A percentile compares a stretch with the other conserved stretches of the same genome.
phyloP scores from a whole-genome alignment of 2,888 invertebrate genomes.

The Osmoderma eremita region DNA sequence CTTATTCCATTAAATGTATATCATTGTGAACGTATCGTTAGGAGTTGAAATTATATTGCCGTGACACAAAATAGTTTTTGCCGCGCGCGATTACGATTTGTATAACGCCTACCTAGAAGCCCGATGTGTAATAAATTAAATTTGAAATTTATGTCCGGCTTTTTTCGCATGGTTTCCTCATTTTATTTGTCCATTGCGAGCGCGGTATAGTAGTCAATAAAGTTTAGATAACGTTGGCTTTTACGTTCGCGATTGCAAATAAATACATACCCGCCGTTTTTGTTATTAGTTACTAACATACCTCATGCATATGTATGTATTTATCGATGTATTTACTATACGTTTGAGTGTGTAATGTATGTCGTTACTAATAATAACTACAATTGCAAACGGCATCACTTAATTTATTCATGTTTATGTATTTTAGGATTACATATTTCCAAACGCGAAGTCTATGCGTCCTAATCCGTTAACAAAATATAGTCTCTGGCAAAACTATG shows the following conservation, averaged over 20 bases:
- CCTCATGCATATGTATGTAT: not conserved
- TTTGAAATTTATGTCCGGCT: slow-evolving; percentile 37
- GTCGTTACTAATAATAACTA: no score
- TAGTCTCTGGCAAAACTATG: no score
- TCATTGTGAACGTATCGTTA: slow-evolving; percentile 36
- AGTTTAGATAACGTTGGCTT: slow-evolving; percentile 30
- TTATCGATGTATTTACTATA: no score
- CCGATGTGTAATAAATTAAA: slow-evolving; percentile 32
- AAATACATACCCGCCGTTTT: slow-evolving; percentile 25
- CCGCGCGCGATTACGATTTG: slow-evolving; percentile 22
- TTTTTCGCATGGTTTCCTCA: slow-evolving; percentile 20
- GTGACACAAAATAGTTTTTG: slow-evolving; percentile 34
- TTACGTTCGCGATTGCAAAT: slow-evolving; percentile 25
- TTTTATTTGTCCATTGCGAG: slow-evolving; percentile 27
- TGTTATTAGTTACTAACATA: slow-evolving; percentile 8
- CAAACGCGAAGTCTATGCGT: no score
- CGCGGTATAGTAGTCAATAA: slow-evolving; percentile 29
- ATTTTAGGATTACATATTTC: no score
- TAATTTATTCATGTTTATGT: no score
- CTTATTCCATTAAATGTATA: slow-evolving; percentile 36
- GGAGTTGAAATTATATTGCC: slow-evolving; percentile 33
- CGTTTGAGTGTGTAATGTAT: no score
- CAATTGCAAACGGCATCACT: no score
- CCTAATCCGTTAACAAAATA: no score
- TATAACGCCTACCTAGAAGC: slow-evolving; percentile 34